Conservation (phyloP, 2,888 invertebrate genomes). For the Erebia palarica region DNA sequence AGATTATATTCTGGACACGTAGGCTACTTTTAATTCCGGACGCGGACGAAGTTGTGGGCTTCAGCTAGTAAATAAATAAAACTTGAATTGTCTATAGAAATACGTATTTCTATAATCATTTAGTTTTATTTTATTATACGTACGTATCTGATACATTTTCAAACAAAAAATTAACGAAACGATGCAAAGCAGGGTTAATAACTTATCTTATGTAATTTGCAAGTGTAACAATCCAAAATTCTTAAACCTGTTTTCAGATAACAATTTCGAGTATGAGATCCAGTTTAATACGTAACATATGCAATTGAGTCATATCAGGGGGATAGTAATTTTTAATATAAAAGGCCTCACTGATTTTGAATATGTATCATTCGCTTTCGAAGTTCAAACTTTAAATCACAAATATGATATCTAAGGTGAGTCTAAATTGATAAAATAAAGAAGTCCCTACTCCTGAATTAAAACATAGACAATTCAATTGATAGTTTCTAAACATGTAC, state of each 20-base stretch:
- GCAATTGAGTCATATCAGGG: constrained; percentile 1
- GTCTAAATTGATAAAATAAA: background rate
- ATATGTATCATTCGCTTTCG: constrained; percentile 54
- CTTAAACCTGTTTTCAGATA: constrained; percentile 23
- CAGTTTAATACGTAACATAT: constrained; percentile 27
- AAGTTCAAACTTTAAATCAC: constrained; percentile 45
- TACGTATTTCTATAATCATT: too few species aligned
- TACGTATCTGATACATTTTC: too few species aligned
- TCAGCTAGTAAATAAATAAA: too few species aligned
- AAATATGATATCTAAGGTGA: constrained; percentile 50
- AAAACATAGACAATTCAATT: too few species aligned
- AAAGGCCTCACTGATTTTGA: constrained; percentile 46
- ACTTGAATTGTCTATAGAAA: too few species aligned
- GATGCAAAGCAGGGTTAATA: background rate
- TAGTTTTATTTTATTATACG: too few species aligned
- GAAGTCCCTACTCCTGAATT: too few species aligned
- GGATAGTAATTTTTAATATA: constrained; percentile 49
- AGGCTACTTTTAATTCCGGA: too few species aligned
- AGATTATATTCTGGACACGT: too few species aligned
- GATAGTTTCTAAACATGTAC: too few species aligned
- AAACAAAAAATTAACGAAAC: background rate
- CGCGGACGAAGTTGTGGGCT: too few species aligned
- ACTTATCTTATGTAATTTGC: constrained; percentile 13
- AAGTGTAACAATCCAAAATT: constrained; percentile 16
- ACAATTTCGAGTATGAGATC: constrained; percentile 14